Conservation (phyloP, 2,797 vertebrate genomes). For the Pterois miles region DNA sequence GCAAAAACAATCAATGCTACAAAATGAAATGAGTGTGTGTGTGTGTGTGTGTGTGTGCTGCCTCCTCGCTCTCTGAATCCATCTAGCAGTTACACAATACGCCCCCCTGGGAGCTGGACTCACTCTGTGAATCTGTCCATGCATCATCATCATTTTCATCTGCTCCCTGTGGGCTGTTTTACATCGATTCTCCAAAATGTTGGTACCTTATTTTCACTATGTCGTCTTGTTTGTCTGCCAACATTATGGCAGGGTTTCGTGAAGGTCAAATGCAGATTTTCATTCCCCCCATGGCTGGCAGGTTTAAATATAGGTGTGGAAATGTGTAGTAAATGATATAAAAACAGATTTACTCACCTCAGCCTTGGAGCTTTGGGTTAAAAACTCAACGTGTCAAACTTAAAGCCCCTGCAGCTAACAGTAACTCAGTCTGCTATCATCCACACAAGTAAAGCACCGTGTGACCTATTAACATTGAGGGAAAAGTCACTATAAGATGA, state of each 20-base stretch:
- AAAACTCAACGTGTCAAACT: no score
- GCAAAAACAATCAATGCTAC: constrained; percentile 34
- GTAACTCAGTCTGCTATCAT: neutral
- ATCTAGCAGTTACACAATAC: constrained; percentile 76
- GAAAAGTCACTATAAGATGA: constrained; percentile 62
- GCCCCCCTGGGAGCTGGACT: constrained; percentile 58
- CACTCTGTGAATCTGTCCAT: constrained; percentile 57
- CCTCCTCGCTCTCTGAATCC: constrained; percentile 49
- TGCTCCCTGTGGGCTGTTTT: constrained; percentile 43
- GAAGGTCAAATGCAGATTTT: constrained; percentile 33
- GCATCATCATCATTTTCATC: constrained; percentile 53
- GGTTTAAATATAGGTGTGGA: neutral
- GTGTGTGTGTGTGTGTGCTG: constrained; percentile 2
- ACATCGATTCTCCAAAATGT: constrained; percentile 8
- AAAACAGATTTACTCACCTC: neutral
- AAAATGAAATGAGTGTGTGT: constrained; percentile 12
- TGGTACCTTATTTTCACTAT: constrained; percentile 7
- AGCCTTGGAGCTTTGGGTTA: neutral
- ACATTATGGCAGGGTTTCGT: constrained; percentile 13
- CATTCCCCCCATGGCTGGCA: neutral
- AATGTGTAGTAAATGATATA: neutral
- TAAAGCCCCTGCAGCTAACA: neutral
- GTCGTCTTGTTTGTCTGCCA: constrained; percentile 10
- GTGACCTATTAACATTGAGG: constrained; percentile 44
- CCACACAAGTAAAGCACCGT: constrained; percentile 23